phyloP scores from a whole-genome alignment of 2,888 invertebrate genomes.

The Drosophila limbata region DNA sequence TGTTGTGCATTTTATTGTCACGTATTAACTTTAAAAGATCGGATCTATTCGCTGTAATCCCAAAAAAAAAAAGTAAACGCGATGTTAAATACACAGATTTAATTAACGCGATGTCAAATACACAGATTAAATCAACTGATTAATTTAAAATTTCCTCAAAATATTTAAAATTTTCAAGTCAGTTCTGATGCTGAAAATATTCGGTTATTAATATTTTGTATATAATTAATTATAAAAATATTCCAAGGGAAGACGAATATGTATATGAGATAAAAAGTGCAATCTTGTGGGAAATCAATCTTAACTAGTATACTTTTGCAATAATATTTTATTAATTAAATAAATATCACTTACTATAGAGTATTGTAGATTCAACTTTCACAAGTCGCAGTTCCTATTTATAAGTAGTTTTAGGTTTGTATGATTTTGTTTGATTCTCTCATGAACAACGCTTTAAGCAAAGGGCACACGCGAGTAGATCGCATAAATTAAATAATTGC shows the following conservation, averaged over 20 bases:
- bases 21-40: background rate
- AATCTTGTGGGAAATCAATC: background rate
- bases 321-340: background rate
- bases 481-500: slow-evolving; percentile 49
- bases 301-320: background rate
- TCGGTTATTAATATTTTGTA: no score
- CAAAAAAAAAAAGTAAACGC: background rate
- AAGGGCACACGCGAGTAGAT: slow-evolving; percentile 40
- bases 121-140: background rate
- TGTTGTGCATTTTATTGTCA: slow-evolving; percentile 5
- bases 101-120: background rate
- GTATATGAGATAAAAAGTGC: background rate
- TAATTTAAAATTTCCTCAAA: background rate
- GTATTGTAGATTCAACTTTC: slow-evolving; percentile 8
- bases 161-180: background rate
- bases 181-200: no score
- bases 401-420: background rate
- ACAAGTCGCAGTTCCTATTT: slow-evolving; percentile 9
- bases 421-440: slow-evolving; percentile 23
- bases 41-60: background rate
- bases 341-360: background rate
- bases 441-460: slow-evolving; percentile 26
- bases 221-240: no score
- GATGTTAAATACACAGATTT: background rate
- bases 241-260: background rate